Conservation (phyloP, 2,888 invertebrate genomes). For the Xestia sexstrigata region DNA sequence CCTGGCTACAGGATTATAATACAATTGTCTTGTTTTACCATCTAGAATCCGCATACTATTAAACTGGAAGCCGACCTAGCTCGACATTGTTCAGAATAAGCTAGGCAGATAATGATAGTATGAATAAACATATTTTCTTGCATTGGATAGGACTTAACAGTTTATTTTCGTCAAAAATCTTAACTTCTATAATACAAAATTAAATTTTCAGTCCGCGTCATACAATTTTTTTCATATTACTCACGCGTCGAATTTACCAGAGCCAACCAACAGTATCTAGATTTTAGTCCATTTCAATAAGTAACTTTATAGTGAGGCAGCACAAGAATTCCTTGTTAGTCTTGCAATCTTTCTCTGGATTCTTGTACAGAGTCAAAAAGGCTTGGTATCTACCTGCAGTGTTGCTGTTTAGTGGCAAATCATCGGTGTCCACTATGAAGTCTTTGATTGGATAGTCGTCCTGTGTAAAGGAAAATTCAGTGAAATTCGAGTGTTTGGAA, state of each 20-base stretch:
- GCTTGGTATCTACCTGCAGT: constrained; percentile 75
- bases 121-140: neutral
- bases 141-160: neutral
- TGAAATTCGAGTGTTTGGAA: neutral
- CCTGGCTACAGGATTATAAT: no score
- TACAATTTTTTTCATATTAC: neutral
- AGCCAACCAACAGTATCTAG: neutral
- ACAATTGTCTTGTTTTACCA: no score
- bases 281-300: constrained; percentile 70
- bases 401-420: constrained; percentile 73
- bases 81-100: no score
- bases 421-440: constrained; percentile 70
- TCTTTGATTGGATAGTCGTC: constrained; percentile 72
- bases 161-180: constrained; percentile 27
- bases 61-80: no score
- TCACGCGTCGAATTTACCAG: neutral
- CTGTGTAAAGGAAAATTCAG: constrained; percentile 63
- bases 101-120: no score
- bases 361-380: constrained; percentile 69
- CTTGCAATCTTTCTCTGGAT: constrained; percentile 69
- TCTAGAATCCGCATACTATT: no score
- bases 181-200: neutral
- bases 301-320: constrained; percentile 73
- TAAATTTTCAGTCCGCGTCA: neutral
- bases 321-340: constrained; percentile 66